A percentile compares a stretch with the other conserved stretches of the same genome.
Evolutionary conservation across 2,888 invertebrate genomes (phyloP).

Genomic region (Tiliacea aurago): DNA sequence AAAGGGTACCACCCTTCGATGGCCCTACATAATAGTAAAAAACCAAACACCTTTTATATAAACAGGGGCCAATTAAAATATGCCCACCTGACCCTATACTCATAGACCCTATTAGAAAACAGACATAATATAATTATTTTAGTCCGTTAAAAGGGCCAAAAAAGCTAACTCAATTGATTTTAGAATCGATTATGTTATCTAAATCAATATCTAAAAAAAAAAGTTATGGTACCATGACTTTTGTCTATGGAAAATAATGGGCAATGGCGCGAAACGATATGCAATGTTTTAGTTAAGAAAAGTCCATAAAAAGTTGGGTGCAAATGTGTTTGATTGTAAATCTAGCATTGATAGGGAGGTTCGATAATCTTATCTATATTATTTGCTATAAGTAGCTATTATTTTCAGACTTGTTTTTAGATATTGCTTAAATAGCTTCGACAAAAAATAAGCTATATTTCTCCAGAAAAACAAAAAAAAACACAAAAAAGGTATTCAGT

Average conservation of each 20-base stretch:
- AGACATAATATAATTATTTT: slow-evolving; percentile 75
- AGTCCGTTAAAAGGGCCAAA: slow-evolving; percentile 68
- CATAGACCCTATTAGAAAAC: slow-evolving; percentile 70
- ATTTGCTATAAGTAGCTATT: not conserved
- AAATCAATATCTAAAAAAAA: slow-evolving; percentile 80
- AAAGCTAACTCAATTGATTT: slow-evolving; percentile 81
- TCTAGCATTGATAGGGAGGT: not conserved
- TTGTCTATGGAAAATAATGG: slow-evolving; percentile 25
- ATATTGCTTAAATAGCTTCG: not conserved
- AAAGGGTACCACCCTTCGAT: slow-evolving; percentile 62
- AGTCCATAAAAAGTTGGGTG: not conserved
- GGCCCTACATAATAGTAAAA: slow-evolving; percentile 59
- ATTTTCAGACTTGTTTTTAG: not conserved
- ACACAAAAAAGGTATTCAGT: not conserved
- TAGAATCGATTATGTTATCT: slow-evolving; percentile 84
- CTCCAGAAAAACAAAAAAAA: not conserved
- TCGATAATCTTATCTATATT: not conserved
- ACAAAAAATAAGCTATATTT: not conserved
- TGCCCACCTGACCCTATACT: slow-evolving; percentile 64
- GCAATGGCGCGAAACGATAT: slow-evolving; percentile 36
- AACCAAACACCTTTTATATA: slow-evolving; percentile 68
- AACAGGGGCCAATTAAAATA: slow-evolving; percentile 67
- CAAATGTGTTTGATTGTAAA: not conserved
- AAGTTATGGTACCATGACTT: slow-evolving; percentile 32
- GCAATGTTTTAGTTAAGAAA: not conserved